A percentile compares a stretch with the other conserved stretches of the same genome.
Evolutionary conservation across 92 coral and sea anemone genomes (phyloP).

Genomic region (Metridium senile): DNA sequence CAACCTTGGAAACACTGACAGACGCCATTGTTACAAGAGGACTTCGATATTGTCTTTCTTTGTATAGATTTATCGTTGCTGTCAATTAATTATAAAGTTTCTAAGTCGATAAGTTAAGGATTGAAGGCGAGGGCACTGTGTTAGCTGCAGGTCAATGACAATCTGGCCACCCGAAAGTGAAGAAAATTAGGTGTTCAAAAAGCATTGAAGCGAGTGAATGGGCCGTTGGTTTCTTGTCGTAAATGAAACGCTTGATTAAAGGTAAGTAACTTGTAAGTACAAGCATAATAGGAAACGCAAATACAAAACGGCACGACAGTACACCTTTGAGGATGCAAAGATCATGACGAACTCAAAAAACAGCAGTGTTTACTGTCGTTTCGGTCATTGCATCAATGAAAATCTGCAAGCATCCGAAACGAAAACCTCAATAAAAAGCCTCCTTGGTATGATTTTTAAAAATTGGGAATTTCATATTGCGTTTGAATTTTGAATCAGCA

Average conservation of each 20-base stretch:
- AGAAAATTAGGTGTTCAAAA: neutral
- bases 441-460: too few relatives aligned
- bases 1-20: neutral
- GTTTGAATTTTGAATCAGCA: neutral
- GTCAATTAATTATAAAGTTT: too few relatives aligned
- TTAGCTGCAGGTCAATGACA: conserved; percentile 11
- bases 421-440: too few relatives aligned
- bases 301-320: too few relatives aligned
- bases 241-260: conserved; percentile 24
- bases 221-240: neutral
- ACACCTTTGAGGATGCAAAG: too few relatives aligned
- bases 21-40: neutral
- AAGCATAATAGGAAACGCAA: neutral
- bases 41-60: neutral
- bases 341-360: too few relatives aligned
- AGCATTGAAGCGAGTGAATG: conserved; percentile 15
- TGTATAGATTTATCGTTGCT: neutral
- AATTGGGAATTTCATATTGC: too few relatives aligned
- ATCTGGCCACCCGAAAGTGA: conserved; percentile 28
- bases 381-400: too few relatives aligned
- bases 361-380: too few relatives aligned
- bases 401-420: too few relatives aligned
- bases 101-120: neutral
- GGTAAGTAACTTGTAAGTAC: neutral
- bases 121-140: neutral